phyloP scores from a whole-genome alignment of 1,140 invertebrate species.

The Habropoda laboriosa region DNA sequence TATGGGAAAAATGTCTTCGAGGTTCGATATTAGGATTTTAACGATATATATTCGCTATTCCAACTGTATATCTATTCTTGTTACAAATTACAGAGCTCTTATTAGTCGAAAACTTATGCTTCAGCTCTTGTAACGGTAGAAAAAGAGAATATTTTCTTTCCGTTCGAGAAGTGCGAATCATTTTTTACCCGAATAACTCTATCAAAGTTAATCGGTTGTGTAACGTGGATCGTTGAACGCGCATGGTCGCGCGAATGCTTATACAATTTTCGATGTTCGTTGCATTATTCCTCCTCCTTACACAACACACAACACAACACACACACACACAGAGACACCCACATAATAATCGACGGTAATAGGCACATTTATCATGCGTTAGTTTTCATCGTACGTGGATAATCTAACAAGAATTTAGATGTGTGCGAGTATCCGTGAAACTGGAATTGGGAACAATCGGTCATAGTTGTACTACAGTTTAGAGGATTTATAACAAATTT shows the following conservation, averaged over 20 bases:
- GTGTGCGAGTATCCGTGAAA: not conserved
- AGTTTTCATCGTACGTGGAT: not conserved
- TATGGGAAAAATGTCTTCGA: constrained; percentile 29
- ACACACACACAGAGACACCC: too few relatives aligned
- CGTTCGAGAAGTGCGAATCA: not conserved
- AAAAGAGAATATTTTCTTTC: not conserved
- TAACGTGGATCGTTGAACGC: not conserved
- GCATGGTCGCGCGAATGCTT: not conserved
- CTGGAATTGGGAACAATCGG: not conserved
- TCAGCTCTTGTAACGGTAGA: not conserved
- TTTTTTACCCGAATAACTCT: not conserved
- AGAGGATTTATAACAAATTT: not conserved
- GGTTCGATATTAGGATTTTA: constrained; percentile 63
- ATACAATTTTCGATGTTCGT: not conserved
- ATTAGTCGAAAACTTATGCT: not conserved
- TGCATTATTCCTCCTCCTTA: not conserved
- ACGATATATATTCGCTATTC: constrained; percentile 19
- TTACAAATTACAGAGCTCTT: constrained; percentile 22
- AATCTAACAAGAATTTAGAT: not conserved
- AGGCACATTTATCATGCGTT: not conserved
- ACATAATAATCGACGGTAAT: too few relatives aligned
- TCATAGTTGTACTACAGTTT: not conserved
- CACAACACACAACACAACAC: too few relatives aligned
- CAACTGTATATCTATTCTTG: constrained; percentile 15
- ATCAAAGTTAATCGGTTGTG: not conserved